Evolutionary conservation across 1,140 invertebrate genomes (phyloP).

Genomic region (Neodiprion fabricii): DNA sequence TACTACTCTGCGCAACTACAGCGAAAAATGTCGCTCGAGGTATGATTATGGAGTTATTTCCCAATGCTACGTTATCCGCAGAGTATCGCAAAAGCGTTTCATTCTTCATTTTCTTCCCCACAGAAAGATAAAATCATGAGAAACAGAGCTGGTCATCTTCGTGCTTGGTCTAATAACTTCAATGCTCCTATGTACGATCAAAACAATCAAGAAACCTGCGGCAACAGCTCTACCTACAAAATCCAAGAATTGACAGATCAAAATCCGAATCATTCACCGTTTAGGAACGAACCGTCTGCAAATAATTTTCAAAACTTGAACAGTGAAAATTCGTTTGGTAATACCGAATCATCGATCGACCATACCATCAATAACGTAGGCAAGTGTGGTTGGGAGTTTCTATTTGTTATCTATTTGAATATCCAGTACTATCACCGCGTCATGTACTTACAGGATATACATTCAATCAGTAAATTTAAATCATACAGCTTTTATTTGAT

Average conservation of each 20-base stretch:
- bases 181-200: constrained; percentile 79
- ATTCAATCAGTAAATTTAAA: not conserved
- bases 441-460: too few relatives aligned
- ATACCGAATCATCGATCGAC: constrained; percentile 58
- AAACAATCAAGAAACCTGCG: constrained; percentile 63
- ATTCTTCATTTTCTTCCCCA: constrained; percentile 26
- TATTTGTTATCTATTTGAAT: too few relatives aligned
- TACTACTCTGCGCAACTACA: constrained; percentile 87
- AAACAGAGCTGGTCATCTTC: constrained; percentile 83
- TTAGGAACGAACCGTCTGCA: constrained; percentile 56
- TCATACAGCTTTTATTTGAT: not conserved
- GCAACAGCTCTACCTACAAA: constrained; percentile 55
- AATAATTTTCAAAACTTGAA: constrained; percentile 54
- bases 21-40: not conserved
- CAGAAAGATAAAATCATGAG: constrained; percentile 90
- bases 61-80: constrained; percentile 1
- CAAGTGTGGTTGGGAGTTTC: not conserved
- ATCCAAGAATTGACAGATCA: constrained; percentile 58
- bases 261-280: constrained; percentile 55
- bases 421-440: too few relatives aligned
- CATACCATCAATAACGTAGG: constrained; percentile 60
- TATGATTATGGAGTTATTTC: constrained; percentile 26
- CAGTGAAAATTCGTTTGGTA: constrained; percentile 56
- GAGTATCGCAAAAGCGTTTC: too few relatives aligned
- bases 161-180: constrained; percentile 78